These are phyloP conservation scores for Drosophila aff. DNA, from an alignment of 1,140 invertebrate species.

Conservation along the genomic window DNA sequence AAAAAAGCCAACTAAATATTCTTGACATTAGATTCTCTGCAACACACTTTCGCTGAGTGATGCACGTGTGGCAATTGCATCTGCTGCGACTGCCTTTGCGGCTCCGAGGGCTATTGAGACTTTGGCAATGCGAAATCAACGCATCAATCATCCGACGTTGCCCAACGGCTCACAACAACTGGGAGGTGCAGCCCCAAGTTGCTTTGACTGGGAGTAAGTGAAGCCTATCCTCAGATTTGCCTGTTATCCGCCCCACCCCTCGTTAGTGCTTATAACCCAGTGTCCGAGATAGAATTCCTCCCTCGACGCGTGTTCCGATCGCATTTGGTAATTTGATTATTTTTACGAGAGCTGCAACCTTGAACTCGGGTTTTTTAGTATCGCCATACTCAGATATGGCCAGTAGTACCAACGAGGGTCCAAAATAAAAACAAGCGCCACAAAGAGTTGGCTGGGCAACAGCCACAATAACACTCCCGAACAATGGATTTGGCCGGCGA, in stretches of 20 bases:
- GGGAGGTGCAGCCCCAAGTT: constrained; percentile 25
- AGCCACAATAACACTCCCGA: constrained; percentile 51
- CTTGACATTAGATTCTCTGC: background rate
- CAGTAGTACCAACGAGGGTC: constrained; percentile 68
- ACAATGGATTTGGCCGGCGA: constrained; percentile 44
- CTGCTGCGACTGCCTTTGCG: constrained; percentile 40
- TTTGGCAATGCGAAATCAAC: constrained; percentile 64
- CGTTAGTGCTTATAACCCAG: constrained; percentile 21
- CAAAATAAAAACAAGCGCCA: constrained; percentile 53
- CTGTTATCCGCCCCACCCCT: no score
- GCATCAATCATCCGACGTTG: constrained; percentile 73
- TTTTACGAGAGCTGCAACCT: constrained; percentile 45
- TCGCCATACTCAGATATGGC: constrained; percentile 62
- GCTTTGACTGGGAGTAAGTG: constrained; percentile 35
- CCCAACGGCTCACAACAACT: constrained; percentile 43
- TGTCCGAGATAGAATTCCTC: constrained; percentile 43
- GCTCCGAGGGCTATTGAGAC: constrained; percentile 73
- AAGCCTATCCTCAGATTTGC: constrained; percentile 23
- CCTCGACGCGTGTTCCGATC: constrained; percentile 12
- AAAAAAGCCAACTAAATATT: background rate
- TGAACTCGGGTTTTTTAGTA: constrained; percentile 60
- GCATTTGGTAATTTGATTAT: constrained; percentile 41
- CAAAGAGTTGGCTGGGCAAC: constrained; percentile 2
- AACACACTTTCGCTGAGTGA: constrained; percentile 21
- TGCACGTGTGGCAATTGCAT: constrained; percentile 16